Evolutionary conservation across 1,140 invertebrate genomes (phyloP).

Genomic region (Lepidurus packardi): DNA sequence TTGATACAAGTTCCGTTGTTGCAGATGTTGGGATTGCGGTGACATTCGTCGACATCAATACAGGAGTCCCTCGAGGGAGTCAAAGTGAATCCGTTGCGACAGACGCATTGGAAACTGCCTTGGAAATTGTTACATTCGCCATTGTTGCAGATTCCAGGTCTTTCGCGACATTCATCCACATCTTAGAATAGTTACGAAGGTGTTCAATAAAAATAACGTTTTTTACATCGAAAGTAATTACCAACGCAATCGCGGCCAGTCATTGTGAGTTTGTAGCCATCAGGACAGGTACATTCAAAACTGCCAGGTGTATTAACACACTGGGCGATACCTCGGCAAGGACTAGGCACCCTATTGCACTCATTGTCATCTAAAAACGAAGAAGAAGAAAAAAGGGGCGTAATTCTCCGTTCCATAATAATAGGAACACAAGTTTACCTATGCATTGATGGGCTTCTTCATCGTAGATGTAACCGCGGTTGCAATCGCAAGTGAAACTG

Average conservation of each 20-base stretch:
- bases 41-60: slow-evolving; percentile 71
- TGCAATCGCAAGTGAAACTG: slow-evolving; percentile 64
- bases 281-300: slow-evolving; percentile 65
- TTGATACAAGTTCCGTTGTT: slow-evolving; percentile 80
- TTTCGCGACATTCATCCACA: slow-evolving; percentile 66
- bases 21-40: slow-evolving; percentile 61
- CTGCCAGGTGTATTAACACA: slow-evolving; percentile 68
- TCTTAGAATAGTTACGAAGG: slow-evolving; percentile 45
- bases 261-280: slow-evolving; percentile 64
- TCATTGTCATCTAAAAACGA: slow-evolving; percentile 58
- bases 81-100: slow-evolving; percentile 53
- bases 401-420: neutral
- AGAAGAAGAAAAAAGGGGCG: slow-evolving; percentile 23
- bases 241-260: slow-evolving; percentile 61
- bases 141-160: slow-evolving; percentile 60
- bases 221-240: slow-evolving; percentile 38
- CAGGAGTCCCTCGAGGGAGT: slow-evolving; percentile 57
- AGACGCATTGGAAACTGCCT: slow-evolving; percentile 62
- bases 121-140: slow-evolving; percentile 65
- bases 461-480: slow-evolving; percentile 66
- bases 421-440: slow-evolving; percentile 43
- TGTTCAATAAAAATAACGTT: neutral
- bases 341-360: slow-evolving; percentile 53
- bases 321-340: slow-evolving; percentile 72
- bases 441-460: slow-evolving; percentile 69